phyloP scores from a whole-genome alignment of 2,888 invertebrate genomes.

The Trissonchulus sp. region DNA sequence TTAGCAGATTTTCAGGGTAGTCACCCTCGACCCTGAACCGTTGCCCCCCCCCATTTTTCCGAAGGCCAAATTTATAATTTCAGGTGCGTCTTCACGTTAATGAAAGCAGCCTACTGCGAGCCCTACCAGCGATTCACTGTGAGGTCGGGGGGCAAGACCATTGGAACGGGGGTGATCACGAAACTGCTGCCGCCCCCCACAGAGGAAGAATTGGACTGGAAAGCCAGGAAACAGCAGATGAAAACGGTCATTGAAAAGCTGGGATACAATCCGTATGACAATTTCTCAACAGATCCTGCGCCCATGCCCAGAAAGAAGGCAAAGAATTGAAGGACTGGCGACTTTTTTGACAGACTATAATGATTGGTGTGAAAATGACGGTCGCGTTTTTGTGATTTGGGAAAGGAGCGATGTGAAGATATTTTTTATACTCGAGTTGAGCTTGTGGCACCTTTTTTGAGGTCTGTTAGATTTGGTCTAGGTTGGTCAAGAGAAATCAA shows the following conservation, averaged over 20 bases:
- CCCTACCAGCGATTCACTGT: slow-evolving; percentile 17
- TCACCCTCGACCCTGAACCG: no score
- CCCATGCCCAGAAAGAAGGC: neutral
- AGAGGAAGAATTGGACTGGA: slow-evolving; percentile 67
- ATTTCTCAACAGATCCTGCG: slow-evolving; percentile 31
- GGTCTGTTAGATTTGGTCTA: no score
- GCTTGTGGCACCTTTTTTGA: no score
- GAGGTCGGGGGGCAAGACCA: slow-evolving; percentile 57
- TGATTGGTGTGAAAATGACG: no score
- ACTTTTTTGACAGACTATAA: no score
- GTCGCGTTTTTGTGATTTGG: no score
- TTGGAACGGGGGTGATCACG: slow-evolving; percentile 90
- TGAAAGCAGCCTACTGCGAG: neutral
- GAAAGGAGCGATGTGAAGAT: no score
- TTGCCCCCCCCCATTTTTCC: no score
- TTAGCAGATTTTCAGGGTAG: no score
- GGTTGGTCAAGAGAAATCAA: no score
- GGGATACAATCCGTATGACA: slow-evolving; percentile 49
- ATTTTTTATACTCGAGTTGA: no score
- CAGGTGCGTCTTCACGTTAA: slow-evolving; percentile 7
- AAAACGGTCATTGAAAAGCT: slow-evolving; percentile 49
- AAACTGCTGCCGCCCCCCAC: slow-evolving; percentile 65
- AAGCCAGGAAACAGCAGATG: slow-evolving; percentile 53
- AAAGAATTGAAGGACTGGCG: neutral
- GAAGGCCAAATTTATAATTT: no score